Percentiles rank a stretch among this genome's conserved stretches.
These are phyloP conservation scores for Drosophila sproati DNA, from an alignment of 1,140 invertebrate genomes.

Conservation along the genomic window DNA sequence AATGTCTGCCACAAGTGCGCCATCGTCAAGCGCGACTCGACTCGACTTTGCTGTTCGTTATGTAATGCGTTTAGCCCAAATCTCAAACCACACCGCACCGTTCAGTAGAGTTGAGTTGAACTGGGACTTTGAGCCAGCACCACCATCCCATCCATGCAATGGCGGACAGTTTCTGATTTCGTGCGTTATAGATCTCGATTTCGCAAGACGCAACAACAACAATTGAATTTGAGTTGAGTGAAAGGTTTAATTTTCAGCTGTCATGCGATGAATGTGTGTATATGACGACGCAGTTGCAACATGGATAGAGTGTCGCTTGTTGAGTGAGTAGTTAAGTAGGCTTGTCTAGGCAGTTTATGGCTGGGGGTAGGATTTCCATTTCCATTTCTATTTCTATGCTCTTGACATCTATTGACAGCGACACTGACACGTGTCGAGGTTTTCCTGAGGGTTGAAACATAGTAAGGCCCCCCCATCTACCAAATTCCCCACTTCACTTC, in stretches of 20 bases:
- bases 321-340: slow-evolving; percentile 76
- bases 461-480: not conserved
- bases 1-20: slow-evolving; percentile 64
- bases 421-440: slow-evolving; percentile 71
- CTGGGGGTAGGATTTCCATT: slow-evolving; percentile 61
- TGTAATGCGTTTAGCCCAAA: slow-evolving; percentile 70
- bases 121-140: not conserved
- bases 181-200: slow-evolving; percentile 70
- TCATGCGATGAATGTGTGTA: slow-evolving; percentile 49
- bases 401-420: slow-evolving; percentile 76
- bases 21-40: slow-evolving; percentile 8
- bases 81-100: slow-evolving; percentile 36
- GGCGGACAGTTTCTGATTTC: slow-evolving; percentile 65
- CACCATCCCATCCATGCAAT: slow-evolving; percentile 10
- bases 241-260: slow-evolving; percentile 74
- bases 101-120: not conserved
- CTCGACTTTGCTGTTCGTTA: not conserved
- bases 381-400: slow-evolving; percentile 71
- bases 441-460: slow-evolving; percentile 41
- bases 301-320: slow-evolving; percentile 57
- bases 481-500: not conserved
- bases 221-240: slow-evolving; percentile 66
- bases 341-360: slow-evolving; percentile 69
- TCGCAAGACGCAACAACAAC: slow-evolving; percentile 49
- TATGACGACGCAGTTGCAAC: slow-evolving; percentile 45